These are phyloP conservation scores for Diplolepis rosae DNA, from an alignment of 2,888 invertebrate genomes.

Conservation along the genomic window DNA sequence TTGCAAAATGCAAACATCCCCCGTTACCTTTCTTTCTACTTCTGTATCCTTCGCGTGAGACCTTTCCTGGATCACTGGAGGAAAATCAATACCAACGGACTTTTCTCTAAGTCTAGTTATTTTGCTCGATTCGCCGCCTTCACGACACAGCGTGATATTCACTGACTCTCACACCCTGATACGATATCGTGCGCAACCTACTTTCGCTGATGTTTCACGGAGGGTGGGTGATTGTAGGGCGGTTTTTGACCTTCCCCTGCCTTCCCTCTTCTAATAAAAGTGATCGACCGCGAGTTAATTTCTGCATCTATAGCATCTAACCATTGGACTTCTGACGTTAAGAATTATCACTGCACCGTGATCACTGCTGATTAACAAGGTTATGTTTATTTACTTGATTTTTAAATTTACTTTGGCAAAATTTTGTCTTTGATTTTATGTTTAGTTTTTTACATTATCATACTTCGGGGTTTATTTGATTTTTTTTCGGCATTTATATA, in stretches of 20 bases:
- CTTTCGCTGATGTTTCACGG: not conserved
- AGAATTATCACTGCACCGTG: too few species aligned
- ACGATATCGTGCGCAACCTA: constrained; percentile 14
- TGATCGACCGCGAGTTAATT: not conserved
- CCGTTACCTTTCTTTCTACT: not conserved
- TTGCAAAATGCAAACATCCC: not conserved
- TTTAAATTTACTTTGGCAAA: too few species aligned
- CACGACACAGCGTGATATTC: not conserved
- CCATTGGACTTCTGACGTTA: too few species aligned
- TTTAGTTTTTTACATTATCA: too few species aligned
- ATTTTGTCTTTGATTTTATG: too few species aligned
- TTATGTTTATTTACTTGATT: too few species aligned
- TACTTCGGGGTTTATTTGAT: too few species aligned
- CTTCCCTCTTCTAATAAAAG: not conserved
- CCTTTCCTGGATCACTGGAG: constrained; percentile 7
- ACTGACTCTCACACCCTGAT: not conserved
- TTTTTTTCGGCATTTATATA: too few species aligned
- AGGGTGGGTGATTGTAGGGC: constrained; percentile 1
- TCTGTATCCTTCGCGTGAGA: too few species aligned
- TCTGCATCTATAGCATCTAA: not conserved
- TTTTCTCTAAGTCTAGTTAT: not conserved
- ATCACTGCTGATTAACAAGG: too few species aligned
- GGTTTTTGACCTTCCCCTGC: constrained; percentile 28
- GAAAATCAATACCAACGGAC: constrained; percentile 6
- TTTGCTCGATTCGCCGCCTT: not conserved